Conservation (phyloP, 2,888 invertebrate species). For the Nomada ruficornis region DNA sequence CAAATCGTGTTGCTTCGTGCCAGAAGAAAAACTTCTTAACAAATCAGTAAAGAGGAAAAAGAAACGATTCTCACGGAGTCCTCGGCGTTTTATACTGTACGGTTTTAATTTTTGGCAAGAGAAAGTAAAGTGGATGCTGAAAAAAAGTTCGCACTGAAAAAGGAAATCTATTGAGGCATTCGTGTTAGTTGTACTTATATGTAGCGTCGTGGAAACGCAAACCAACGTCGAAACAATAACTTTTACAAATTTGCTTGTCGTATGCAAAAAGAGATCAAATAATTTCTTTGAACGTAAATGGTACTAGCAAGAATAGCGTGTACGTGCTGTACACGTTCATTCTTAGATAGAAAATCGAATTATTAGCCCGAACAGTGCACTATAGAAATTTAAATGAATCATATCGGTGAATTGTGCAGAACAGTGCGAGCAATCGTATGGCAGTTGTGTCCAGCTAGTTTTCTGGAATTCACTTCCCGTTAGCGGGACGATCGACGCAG, state of each 20-base stretch:
- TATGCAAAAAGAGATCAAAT: constrained; percentile 3
- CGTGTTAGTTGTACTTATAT: background rate
- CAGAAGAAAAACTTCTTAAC: background rate
- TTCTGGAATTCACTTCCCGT: constrained; percentile 73
- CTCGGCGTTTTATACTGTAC: too few relatives aligned
- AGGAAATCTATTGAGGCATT: background rate
- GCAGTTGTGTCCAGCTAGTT: constrained; percentile 63
- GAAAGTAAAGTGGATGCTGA: background rate
- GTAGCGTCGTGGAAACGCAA: background rate
- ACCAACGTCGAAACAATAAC: background rate
- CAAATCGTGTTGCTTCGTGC: background rate
- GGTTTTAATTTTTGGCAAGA: too few relatives aligned
- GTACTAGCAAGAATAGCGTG: background rate
- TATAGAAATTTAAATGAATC: constrained; percentile 30
- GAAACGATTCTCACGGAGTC: too few relatives aligned
- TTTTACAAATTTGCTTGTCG: background rate
- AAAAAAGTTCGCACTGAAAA: background rate
- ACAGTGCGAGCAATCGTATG: constrained; percentile 33
- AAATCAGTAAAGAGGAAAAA: too few relatives aligned
- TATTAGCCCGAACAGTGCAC: constrained; percentile 13
- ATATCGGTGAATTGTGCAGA: background rate
- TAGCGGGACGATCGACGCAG: constrained; percentile 53
- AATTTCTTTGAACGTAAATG: background rate
- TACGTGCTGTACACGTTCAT: background rate
- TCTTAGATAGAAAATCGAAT: background rate